A percentile compares a stretch with the other conserved stretches of the same genome.
phyloP scores from a whole-genome alignment of 2,113 vertebrate species.

The Otus sunia region DNA sequence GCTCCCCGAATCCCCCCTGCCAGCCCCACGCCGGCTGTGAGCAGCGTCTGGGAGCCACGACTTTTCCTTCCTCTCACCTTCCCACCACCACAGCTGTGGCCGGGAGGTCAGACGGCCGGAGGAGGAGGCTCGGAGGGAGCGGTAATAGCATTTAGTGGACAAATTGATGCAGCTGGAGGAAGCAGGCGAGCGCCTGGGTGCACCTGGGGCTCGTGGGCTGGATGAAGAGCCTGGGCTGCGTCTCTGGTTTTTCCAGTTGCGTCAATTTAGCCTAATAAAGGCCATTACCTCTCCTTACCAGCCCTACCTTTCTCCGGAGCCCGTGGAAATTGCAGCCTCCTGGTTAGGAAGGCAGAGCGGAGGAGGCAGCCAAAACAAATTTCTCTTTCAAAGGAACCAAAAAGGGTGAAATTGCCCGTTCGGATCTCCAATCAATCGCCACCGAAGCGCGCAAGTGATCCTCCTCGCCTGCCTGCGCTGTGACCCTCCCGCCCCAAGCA shows the following conservation, averaged over 20 bases:
- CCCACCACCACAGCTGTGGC: accelerated
- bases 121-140: not conserved
- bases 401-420: not conserved
- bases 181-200: not conserved
- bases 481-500: not conserved
- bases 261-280: not conserved
- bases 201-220: not conserved
- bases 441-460: accelerated
- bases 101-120: accelerated
- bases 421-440: not conserved
- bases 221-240: not conserved
- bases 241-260: constrained; percentile 4
- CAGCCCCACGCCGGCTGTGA: accelerated
- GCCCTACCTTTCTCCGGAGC: not conserved
- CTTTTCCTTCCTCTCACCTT: not conserved
- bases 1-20: not conserved
- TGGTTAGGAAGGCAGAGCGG: accelerated
- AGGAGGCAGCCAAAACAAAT: not conserved
- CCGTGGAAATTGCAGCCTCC: not conserved
- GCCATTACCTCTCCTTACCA: not conserved
- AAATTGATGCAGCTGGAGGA: constrained; percentile 39
- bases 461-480: accelerated
- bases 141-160: not conserved
- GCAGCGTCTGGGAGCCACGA: accelerated
- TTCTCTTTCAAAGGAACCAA: not conserved